phyloP scores from a whole-genome alignment of 2,888 invertebrate species.

The Synergus umbraculus region DNA sequence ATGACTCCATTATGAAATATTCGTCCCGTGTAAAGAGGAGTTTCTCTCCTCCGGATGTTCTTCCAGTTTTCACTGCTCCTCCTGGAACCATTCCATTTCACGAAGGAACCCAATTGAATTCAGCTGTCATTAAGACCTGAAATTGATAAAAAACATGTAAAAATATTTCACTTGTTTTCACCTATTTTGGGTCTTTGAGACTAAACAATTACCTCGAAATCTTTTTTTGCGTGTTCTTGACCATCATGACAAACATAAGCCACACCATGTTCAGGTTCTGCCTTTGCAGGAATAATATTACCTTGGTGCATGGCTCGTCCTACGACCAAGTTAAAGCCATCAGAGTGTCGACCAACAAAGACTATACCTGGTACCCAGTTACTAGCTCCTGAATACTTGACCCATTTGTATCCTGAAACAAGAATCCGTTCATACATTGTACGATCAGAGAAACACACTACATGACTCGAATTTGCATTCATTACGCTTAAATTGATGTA shows the following conservation, averaged over 20 bases:
- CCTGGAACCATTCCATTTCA: slow-evolving; percentile 68
- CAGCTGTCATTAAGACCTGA: slow-evolving; percentile 65
- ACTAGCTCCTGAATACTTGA: slow-evolving; percentile 61
- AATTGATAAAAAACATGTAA: not conserved
- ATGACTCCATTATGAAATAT: slow-evolving; percentile 66
- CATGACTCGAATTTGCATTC: slow-evolving; percentile 15
- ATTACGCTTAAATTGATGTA: not conserved
- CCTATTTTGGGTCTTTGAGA: not conserved
- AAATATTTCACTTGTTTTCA: not conserved
- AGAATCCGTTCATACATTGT: slow-evolving; percentile 34
- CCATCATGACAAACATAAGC: slow-evolving; percentile 59
- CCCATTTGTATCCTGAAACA: slow-evolving; percentile 65
- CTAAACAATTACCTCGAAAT: slow-evolving; percentile 56
- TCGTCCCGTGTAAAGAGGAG: slow-evolving; percentile 74
- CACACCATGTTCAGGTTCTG: slow-evolving; percentile 60
- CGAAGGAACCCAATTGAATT: slow-evolving; percentile 64
- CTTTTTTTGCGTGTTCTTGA: slow-evolving; percentile 55
- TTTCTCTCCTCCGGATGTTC: slow-evolving; percentile 74
- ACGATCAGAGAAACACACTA: slow-evolving; percentile 3
- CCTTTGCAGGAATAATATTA: slow-evolving; percentile 62
- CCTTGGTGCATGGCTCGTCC: slow-evolving; percentile 65
- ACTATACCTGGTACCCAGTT: slow-evolving; percentile 65
- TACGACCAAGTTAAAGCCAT: slow-evolving; percentile 72
- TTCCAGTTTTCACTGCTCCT: slow-evolving; percentile 74
- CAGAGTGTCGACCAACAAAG: slow-evolving; percentile 70